Base-by-base conservation (phyloP, 2,888 invertebrate genomes). In the Tyria jacobaeae region DNA sequence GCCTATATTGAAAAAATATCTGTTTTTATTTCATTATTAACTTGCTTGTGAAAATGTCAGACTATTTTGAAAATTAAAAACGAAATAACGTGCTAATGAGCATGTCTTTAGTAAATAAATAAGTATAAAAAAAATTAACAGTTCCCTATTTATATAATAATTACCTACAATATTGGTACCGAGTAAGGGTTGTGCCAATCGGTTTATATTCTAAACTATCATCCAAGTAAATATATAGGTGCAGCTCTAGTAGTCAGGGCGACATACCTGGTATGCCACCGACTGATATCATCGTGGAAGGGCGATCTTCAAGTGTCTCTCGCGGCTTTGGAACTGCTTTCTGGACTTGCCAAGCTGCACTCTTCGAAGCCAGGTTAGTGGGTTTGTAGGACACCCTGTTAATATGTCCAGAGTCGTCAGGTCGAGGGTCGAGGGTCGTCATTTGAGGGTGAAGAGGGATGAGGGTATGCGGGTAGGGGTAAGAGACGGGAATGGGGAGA, bases 221-320 rank as follows among this genome's bases (percentile, higher is more conserved):
- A 61, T 17, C 35, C 39, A 27, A 57, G 67, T 68, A 54, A 62
- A 35, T 62, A 57, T 57, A 27, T 65, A 94, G 94, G 94, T 63
- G 89, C 94, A 7, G 98, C 98, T 2, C 89, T 99, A 69, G 99
- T 99, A 82, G 98, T 98, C 0, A 96, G 98, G 64, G 98, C 99
- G 9, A 98, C 98, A 0, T 98, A 98, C 84, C 94, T 99, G 79
- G 98, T 99, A 41, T 99, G 99, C 84, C 99, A 99, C 89, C 96
- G 98, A 25, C 94, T 99, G 64, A 99, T 99, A 84, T 98, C 98
- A 0, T 97, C 98, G 0, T 99, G 99, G 99, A 99, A 98, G 92
- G 97, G 97, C 0, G 99, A 99, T 89, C 94, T 99, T 65, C 98
- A 98, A 85, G 97, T 99, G 44, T 99, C 99, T 0, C 90, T 99